phyloP scores from a whole-genome alignment of 2,113 vertebrate species.

The Pseudonaja textilis region DNA sequence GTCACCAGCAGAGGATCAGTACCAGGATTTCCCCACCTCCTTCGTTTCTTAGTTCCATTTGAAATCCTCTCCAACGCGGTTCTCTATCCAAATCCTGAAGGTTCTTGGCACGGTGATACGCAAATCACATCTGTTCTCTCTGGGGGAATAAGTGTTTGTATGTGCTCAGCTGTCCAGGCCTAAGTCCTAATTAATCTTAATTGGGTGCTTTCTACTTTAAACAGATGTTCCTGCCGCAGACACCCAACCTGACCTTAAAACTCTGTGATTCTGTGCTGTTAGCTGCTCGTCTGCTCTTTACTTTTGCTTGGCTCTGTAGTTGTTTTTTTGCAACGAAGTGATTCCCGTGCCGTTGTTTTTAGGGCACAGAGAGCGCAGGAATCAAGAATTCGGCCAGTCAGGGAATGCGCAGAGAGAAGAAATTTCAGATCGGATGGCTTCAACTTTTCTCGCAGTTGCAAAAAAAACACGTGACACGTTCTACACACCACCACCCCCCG shows the following conservation, averaged over 20 bases:
- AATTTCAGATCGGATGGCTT: too few relatives aligned
- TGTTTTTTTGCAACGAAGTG: neutral
- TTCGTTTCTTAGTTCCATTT: neutral
- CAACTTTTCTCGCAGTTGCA: too few relatives aligned
- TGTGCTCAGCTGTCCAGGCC: slow-evolving; percentile 20
- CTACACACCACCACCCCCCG: neutral
- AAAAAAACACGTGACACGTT: neutral
- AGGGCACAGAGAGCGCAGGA: neutral
- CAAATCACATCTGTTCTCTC: neutral
- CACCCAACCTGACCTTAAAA: neutral
- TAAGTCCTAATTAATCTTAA: slow-evolving; percentile 16
- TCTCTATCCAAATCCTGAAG: neutral
- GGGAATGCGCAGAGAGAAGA: neutral
- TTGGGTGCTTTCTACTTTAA: neutral
- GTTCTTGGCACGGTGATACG: neutral
- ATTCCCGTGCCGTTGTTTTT: neutral
- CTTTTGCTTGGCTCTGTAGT: neutral
- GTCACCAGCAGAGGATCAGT: neutral
- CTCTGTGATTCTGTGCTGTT: neutral
- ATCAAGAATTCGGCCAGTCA: neutral
- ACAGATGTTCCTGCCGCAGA: neutral
- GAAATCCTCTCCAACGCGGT: neutral
- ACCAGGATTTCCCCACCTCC: neutral
- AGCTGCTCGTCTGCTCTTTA: neutral
- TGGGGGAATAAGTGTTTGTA: neutral